Evolutionary conservation across 2,888 invertebrate genomes (phyloP).

Genomic region (Ochropacha duplaris): DNA sequence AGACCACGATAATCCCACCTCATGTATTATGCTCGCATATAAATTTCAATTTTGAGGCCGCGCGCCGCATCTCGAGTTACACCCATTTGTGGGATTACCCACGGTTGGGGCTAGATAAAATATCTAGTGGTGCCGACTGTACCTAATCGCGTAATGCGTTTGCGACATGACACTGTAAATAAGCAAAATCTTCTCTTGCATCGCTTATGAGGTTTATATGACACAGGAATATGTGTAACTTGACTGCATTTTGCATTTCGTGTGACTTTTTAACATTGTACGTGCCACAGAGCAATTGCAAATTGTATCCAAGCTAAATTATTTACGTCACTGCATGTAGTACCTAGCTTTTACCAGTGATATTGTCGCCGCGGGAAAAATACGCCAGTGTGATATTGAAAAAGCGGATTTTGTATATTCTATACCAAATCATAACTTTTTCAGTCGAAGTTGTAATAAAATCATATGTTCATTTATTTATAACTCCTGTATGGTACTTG

Average conservation of each 20-base stretch:
- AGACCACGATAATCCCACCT: slow-evolving; percentile 57
- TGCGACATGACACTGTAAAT: slow-evolving; percentile 56
- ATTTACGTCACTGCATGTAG: too few species aligned
- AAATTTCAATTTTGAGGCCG: slow-evolving; percentile 82
- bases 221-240: background rate
- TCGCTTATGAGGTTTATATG: background rate
- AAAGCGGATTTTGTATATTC: too few species aligned
- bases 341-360: background rate
- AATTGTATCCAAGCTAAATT: too few species aligned
- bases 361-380: background rate
- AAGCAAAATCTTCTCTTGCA: slow-evolving; percentile 33
- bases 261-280: background rate
- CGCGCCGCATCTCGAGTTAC: slow-evolving; percentile 67
- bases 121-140: slow-evolving; percentile 14
- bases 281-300: too few species aligned
- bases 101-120: slow-evolving; percentile 1
- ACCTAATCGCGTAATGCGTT: slow-evolving; percentile 68
- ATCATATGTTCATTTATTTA: too few species aligned
- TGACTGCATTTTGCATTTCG: background rate
- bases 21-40: slow-evolving; percentile 80
- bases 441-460: too few species aligned
- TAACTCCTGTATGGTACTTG: too few species aligned
- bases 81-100: slow-evolving; percentile 76
- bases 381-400: background rate
- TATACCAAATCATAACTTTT: too few species aligned